Evolutionary conservation across 2,113 vertebrate genomes (phyloP), one percentile per base, ranked within the genome.

Genomic region (Charadrius vociferus): DNA sequence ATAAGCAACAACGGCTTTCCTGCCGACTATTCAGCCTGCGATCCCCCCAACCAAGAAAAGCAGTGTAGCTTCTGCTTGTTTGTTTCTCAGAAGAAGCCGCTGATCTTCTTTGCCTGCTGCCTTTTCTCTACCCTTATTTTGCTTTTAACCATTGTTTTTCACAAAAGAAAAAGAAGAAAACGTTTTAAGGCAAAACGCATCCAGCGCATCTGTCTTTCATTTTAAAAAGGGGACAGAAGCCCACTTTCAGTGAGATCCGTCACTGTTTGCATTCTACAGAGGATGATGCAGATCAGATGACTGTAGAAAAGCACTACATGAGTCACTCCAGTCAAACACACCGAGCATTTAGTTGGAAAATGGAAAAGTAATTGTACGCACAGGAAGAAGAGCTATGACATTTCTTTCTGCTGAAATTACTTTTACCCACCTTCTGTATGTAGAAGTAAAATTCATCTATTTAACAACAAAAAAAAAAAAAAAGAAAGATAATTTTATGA

Each of bases 91-190:
- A 99, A 99, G 97, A 99, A 98, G 90, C 96, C 98, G 0, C 85
- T 99, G 19, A 96, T 99, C 84, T 99, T 99, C 89, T 99, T 99
- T 45, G 97, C 98, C 36, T 97, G 97, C 49, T 99, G 99, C 94
- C 95, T 99, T 49, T 97, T 99, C 39, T 97, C 98, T 68, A 98
- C 98, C 5, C 81, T 98, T 41, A 80, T 96, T 43, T 97, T 99
- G 91, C 90, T 99, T 83, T 81, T 97, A 68, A 97, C 96, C 21
- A 96, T 96, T 59, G 88, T 98, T 94, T 95, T 98, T 90, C 96
- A 98, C 61, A 96, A 98, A 78, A 97, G 93, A 67, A 99, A 98
- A 96, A 98, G 95, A 97, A 99, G 97, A 95, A 98, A 98, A 98
- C 74, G 29, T 78, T 95, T 95, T 71, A 98, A 97, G 85, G 81